Conservation (phyloP, 2,797 vertebrate species). For the Phoeniculus purpureus region DNA sequence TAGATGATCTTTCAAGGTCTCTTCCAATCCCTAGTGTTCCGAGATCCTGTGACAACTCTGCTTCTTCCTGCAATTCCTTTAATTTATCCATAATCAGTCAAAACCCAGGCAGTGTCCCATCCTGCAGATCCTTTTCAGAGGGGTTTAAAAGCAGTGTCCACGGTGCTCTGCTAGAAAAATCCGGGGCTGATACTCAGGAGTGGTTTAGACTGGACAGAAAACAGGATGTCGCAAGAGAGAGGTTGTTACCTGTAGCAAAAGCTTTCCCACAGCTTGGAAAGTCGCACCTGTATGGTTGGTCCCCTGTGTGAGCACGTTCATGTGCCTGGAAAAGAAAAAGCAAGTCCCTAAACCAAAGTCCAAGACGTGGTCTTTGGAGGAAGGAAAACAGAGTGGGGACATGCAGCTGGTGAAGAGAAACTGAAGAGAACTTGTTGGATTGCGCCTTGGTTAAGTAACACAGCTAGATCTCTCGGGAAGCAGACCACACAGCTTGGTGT, state of each 20-base stretch:
- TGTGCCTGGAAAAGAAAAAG: constrained; percentile 77
- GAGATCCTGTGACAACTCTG: no score
- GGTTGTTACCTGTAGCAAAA: constrained; percentile 79
- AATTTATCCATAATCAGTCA: neutral
- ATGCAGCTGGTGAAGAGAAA: neutral
- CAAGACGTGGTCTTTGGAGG: neutral
- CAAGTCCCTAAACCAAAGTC: neutral
- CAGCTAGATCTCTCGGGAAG: neutral
- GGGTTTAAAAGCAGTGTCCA: neutral
- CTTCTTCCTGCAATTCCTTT: neutral
- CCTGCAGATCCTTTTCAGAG: neutral
- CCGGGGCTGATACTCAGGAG: neutral
- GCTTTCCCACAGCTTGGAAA: constrained; percentile 82
- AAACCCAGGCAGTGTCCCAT: neutral
- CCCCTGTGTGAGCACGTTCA: constrained; percentile 82
- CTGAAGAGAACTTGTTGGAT: neutral
- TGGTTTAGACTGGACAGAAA: neutral
- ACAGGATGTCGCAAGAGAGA: neutral
- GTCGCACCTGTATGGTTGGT: constrained; percentile 80
- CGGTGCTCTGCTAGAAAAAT: neutral
- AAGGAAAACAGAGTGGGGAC: neutral
- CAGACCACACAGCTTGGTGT: neutral
- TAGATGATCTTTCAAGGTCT: no score
- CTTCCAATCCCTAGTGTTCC: no score
- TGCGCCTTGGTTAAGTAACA: neutral